Evolutionary conservation across 2,888 invertebrate species (phyloP), one percentile per base, ranked within the genome.

Genomic region (Biston betularia): DNA sequence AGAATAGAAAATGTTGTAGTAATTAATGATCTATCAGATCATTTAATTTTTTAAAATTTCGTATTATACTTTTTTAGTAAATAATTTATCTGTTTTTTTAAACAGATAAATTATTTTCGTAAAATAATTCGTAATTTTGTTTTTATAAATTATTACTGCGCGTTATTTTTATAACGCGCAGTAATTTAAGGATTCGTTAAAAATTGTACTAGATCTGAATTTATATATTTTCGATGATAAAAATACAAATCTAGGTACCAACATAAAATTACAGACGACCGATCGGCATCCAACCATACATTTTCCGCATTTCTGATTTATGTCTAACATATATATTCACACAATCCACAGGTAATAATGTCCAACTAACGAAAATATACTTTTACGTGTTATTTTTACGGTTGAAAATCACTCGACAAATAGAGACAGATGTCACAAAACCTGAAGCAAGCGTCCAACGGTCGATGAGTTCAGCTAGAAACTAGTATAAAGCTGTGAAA

Each of bases 241-340:
- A n/a, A 50, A 34, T 8, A 50, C 7, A 34, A 50, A 50, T 34
- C 34, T 34, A 24, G 1, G 24, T 24, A 3, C 24, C 24, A 2
- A 50, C 34, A 50, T 34, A 34, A 50, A 12, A 34, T 50, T 50
- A 34, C 24, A 50, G 34, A 1, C 50, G 3, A 33, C 6, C 24
- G n/a, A 48, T 33, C 34, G 34, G 34, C 34, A 8, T 50, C n/a
- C 34, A n/a, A 34, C 34, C 57, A 63, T 52, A 64, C 44, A 63
- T 68, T 61, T 72, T 69, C 59, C 68, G 56, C 65, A 59, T 68
- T 68, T 52, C 34, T 67, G 72, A 72, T 70, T 72, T 72, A 72
- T 72, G 54, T 49, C 11, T 35, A n/a, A 38, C 40, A 68, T 53
- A 40, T 63, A 63, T 40, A 59, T 60, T n/a, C 14, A 8, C 10